A percentile compares a stretch with the other conserved stretches of the same genome.
Evolutionary conservation across 2,113 vertebrate species (phyloP).

Genomic region (Percopsis transmontana): DNA sequence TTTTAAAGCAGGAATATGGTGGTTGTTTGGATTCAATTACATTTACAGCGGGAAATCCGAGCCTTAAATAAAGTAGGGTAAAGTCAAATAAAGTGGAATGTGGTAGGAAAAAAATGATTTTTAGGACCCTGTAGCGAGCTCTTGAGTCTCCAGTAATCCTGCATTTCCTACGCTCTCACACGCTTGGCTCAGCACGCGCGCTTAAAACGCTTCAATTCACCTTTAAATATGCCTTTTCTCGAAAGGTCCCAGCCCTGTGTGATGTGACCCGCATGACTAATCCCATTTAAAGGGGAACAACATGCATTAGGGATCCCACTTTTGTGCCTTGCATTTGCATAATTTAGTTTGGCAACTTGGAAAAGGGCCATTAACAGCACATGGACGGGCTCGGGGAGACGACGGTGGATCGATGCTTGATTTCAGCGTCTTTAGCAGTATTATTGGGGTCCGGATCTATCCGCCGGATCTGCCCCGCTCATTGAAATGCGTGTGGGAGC

Average conservation of each 20-base stretch:
- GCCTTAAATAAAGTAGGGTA: too few relatives aligned
- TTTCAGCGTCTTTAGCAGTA: slow-evolving; percentile 66
- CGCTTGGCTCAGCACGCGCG: slow-evolving; percentile 38
- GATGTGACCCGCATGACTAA: slow-evolving; percentile 77
- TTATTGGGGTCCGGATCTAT: slow-evolving; percentile 47
- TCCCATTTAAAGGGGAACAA: slow-evolving; percentile 72
- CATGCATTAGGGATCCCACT: slow-evolving; percentile 63
- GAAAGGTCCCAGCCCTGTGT: slow-evolving; percentile 59
- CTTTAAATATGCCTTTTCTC: slow-evolving; percentile 72
- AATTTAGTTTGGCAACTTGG: slow-evolving; percentile 76
- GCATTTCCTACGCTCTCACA: slow-evolving; percentile 22
- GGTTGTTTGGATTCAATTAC: too few relatives aligned
- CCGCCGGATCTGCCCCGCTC: slow-evolving; percentile 45
- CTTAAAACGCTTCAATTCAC: slow-evolving; percentile 60
- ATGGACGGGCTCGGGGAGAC: slow-evolving; percentile 26
- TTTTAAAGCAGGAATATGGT: too few relatives aligned
- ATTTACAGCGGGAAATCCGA: too few relatives aligned
- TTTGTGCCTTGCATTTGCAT: slow-evolving; percentile 69
- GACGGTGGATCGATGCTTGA: slow-evolving; percentile 65
- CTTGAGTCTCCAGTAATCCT: slow-evolving; percentile 23
- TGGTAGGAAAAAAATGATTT: not conserved
- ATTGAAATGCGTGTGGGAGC: slow-evolving; percentile 65
- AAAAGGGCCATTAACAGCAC: slow-evolving; percentile 69
- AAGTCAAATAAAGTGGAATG: not conserved
- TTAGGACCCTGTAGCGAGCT: slow-evolving; percentile 3